Percentiles rank a stretch among this genome's conserved stretches.
These are phyloP conservation scores for Podabrus alpinus DNA, from an alignment of 2,888 invertebrate species.

Conservation along the genomic window DNA sequence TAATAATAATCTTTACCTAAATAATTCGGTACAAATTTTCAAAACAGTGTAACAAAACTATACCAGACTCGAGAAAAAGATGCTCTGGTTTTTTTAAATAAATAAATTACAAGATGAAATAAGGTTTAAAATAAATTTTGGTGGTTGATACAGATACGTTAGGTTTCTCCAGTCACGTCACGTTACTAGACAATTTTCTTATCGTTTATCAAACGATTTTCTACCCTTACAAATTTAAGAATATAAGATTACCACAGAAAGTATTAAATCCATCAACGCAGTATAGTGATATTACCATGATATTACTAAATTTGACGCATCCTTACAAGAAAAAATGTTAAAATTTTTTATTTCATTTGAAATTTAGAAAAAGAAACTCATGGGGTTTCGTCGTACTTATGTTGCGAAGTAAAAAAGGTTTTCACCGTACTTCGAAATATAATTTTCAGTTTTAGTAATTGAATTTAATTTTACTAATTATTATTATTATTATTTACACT, in stretches of 20 bases:
- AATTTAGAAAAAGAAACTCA: neutral
- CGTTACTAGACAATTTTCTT: neutral
- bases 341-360: neutral
- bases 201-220: neutral
- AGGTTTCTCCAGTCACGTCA: neutral
- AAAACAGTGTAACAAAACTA: neutral
- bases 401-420: neutral
- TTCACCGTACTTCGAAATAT: neutral
- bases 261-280: neutral
- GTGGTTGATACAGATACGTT: neutral
- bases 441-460: neutral
- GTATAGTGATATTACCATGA: neutral
- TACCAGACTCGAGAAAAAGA: neutral
- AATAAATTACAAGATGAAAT: neutral
- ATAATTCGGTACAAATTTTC: neutral
- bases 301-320: neutral
- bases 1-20: neutral
- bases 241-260: neutral
- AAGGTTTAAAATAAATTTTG: neutral
- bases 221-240: neutral
- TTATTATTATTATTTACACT: neutral
- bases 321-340: neutral
- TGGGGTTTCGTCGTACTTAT: neutral
- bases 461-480: neutral
- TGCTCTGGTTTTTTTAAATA: neutral